Evolutionary conservation across 2,113 vertebrate genomes (phyloP).

Genomic region (Neopipo cinnamomea): DNA sequence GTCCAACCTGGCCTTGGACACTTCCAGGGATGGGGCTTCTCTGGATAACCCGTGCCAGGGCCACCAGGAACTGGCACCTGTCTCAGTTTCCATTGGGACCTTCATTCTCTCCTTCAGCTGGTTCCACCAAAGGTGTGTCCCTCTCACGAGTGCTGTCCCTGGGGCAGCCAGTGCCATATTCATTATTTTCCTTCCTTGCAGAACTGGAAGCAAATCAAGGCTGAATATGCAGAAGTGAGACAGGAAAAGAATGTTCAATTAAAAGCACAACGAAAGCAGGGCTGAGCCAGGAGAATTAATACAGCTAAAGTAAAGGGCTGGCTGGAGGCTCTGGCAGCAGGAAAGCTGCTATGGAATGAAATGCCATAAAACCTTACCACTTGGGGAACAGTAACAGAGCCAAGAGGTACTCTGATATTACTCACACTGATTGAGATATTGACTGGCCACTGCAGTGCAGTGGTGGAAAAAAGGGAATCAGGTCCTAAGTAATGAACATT

Average conservation of each 20-base stretch:
- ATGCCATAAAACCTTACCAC: neutral
- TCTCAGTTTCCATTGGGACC: neutral
- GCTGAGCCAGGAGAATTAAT: conserved; percentile 31
- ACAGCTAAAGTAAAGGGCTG: conserved; percentile 42
- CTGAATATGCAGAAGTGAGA: neutral
- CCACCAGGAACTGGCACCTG: neutral
- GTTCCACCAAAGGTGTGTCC: rapidly evolving
- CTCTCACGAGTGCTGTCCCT: neutral
- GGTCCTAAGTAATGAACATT: neutral
- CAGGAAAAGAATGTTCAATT: neutral
- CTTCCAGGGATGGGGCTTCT: neutral
- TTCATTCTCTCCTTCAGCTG: neutral
- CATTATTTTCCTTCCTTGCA: neutral
- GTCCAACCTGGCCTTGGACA: neutral
- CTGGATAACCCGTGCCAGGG: neutral
- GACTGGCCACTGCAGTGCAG: neutral
- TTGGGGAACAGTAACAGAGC: neutral
- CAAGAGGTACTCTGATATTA: neutral
- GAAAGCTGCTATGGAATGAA: neutral
- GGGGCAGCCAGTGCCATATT: neutral
- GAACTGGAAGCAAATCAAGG: neutral
- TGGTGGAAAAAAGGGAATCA: neutral
- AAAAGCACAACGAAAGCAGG: neutral
- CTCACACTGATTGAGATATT: neutral
- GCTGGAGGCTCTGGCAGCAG: conserved; percentile 11